These are phyloP conservation scores for Sarcophaga peregrina DNA, from an alignment of 1,140 invertebrate species.

Conservation along the genomic window DNA sequence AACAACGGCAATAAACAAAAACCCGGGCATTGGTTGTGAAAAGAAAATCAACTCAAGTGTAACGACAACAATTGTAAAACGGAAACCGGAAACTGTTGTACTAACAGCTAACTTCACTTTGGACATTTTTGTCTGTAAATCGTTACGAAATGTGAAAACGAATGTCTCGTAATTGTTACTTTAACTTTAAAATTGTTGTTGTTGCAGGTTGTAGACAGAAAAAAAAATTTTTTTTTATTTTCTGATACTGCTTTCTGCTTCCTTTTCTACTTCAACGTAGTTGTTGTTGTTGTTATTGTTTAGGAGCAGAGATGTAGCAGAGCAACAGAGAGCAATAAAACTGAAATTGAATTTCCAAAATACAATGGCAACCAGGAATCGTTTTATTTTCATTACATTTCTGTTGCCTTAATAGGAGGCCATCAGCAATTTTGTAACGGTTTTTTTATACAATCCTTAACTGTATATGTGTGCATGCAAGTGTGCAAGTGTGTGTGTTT, in stretches of 20 bases:
- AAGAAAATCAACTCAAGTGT: slow-evolving; percentile 32
- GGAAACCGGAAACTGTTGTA: slow-evolving; percentile 37
- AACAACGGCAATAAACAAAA: neutral
- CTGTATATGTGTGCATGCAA: too few relatives aligned
- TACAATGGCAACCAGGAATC: neutral
- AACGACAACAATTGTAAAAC: slow-evolving; percentile 36
- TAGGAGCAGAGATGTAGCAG: too few relatives aligned
- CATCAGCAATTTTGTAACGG: neutral
- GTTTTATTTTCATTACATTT: neutral
- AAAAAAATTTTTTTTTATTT: neutral
- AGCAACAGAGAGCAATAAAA: too few relatives aligned
- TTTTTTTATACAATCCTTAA: too few relatives aligned
- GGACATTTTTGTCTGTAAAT: slow-evolving; percentile 4
- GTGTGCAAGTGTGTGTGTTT: too few relatives aligned
- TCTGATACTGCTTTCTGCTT: neutral
- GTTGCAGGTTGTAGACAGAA: neutral
- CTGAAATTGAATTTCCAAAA: neutral
- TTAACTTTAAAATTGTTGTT: neutral
- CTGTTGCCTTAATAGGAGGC: neutral
- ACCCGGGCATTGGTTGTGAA: neutral
- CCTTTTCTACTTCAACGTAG: neutral
- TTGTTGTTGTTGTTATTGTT: too few relatives aligned
- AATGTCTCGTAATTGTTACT: slow-evolving; percentile 19
- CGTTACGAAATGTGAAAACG: neutral
- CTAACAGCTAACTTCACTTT: slow-evolving; percentile 32